A percentile compares a stretch with the other conserved stretches of the same genome.
Conservation (phyloP, 2,888 invertebrate genomes). For the Volucella inflata region DNA sequence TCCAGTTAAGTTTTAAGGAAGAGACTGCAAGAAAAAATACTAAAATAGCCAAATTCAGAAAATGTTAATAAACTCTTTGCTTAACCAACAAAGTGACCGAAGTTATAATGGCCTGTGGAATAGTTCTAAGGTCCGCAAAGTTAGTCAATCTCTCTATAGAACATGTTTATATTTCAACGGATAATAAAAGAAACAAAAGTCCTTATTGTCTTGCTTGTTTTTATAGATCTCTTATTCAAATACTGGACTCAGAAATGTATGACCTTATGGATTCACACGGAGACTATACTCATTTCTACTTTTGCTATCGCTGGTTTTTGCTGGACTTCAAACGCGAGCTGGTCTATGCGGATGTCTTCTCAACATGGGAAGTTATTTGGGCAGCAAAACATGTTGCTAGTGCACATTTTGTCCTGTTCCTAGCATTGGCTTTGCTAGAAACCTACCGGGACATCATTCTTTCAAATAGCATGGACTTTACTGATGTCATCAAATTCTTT, state of each 20-base stretch:
- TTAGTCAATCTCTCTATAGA: neutral
- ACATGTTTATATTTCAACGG: neutral
- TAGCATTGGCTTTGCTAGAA: constrained; percentile 95
- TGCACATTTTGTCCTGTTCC: constrained; percentile 95
- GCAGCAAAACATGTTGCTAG: constrained; percentile 94
- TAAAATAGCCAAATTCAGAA: no score
- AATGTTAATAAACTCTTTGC: no score
- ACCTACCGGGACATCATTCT: constrained; percentile 97
- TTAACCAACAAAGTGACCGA: no score
- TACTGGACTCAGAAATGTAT: constrained; percentile 96
- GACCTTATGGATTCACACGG: constrained; percentile 97
- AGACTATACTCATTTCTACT: constrained; percentile 98
- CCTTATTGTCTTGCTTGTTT: neutral
- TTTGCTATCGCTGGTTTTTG: constrained; percentile 98
- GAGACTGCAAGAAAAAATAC: no score
- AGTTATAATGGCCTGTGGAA: no score
- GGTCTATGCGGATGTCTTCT: constrained; percentile 96
- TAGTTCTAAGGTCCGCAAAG: no score
- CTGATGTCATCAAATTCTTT: constrained; percentile 98
- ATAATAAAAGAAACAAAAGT: neutral
- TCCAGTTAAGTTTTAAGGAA: no score
- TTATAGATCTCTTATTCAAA: constrained; percentile 90
- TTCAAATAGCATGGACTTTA: constrained; percentile 98
- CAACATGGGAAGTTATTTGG: constrained; percentile 98
- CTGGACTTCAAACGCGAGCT: constrained; percentile 97